Base-by-base conservation (phyloP, 2,113 vertebrate genomes). In the Empidonax traillii region DNA sequence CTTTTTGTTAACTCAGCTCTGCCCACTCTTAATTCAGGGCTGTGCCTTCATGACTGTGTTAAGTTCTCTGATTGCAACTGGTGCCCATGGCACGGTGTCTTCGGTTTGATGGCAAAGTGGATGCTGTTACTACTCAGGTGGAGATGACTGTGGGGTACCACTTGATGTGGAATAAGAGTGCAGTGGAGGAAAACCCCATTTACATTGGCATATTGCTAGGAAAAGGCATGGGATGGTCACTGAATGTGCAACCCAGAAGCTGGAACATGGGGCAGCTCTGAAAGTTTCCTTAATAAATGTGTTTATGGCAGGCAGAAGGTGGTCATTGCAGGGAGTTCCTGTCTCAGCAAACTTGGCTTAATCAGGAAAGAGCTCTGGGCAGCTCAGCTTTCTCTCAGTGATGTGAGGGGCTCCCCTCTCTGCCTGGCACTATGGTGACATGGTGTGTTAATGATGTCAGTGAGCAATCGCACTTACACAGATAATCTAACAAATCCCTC, bases 141-240 rank as follows among this genome's bases (percentile, higher is more conserved):
- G 28, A 35, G 43, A 55, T 8, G 35, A 59, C 24, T 43, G 6
- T 0, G 2, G 46, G 58, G 4, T 17, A 56, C 47, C 21, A 0
- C 27, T 23, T 35, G 31, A 62, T 5, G 61, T 33, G 20, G 52
- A 27, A 51, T 35, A 63, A 59, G 10, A 53, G 22, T 17, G 44
- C 35, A 39, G 52, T 23, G 55, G 47, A 85, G 47, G 21, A 87
- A 87, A 66, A 18, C 10, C 19, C 16, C 16, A 47, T 41, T 68
- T 47, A 65, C n/a, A 31, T 5, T 25, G 16, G 30, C 17, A 6
- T 14, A 47, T 15, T 5, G 5, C 67, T n/a, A 47, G 62, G 8
- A 67, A 77, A 79, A 81, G 33, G n/a, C 5, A 4, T 0, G 0
- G 27, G 46, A 41, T 6, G 20, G 39, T 58, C 67, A 69, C 19